phyloP scores from a whole-genome alignment of 2,113 vertebrate species.

The Centropristis striata region DNA sequence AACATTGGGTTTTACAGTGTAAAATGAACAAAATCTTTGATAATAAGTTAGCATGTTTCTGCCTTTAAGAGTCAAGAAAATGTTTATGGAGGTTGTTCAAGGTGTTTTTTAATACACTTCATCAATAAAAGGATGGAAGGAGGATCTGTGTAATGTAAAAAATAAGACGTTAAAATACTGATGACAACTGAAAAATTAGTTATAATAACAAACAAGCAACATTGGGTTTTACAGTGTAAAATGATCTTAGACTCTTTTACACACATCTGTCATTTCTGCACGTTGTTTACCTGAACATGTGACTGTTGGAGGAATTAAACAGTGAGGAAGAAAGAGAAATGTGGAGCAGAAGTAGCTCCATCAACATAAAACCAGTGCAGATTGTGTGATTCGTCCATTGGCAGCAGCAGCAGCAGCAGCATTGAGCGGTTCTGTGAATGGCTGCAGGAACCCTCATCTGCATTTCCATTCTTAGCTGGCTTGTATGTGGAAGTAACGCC shows the following conservation, averaged over 20 bases:
- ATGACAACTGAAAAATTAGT: too few relatives aligned
- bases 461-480: conserved; percentile 91
- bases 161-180: too few relatives aligned
- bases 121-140: too few relatives aligned
- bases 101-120: too few relatives aligned
- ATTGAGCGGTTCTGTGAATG: conserved; percentile 88
- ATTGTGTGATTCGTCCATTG: conserved; percentile 83
- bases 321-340: conserved; percentile 9
- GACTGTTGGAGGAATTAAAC: background rate
- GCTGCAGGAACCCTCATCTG: conserved; percentile 88
- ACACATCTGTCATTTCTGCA: background rate
- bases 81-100: too few relatives aligned
- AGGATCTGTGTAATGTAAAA: too few relatives aligned
- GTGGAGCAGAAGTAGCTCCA: conserved; percentile 38
- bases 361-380: conserved; percentile 82
- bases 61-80: background rate
- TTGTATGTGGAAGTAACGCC: conserved; percentile 93
- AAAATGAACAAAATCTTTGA: too few relatives aligned
- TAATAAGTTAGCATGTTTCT: too few relatives aligned
- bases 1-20: too few relatives aligned
- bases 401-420: conserved; percentile 62
- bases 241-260: background rate
- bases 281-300: conserved; percentile 33
- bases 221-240: too few relatives aligned
- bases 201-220: too few relatives aligned